A percentile compares a stretch with the other conserved stretches of the same genome.
These are phyloP conservation scores for Halichoeres trimaculatus DNA, from an alignment of 2,113 vertebrate species.

Conservation along the genomic window DNA sequence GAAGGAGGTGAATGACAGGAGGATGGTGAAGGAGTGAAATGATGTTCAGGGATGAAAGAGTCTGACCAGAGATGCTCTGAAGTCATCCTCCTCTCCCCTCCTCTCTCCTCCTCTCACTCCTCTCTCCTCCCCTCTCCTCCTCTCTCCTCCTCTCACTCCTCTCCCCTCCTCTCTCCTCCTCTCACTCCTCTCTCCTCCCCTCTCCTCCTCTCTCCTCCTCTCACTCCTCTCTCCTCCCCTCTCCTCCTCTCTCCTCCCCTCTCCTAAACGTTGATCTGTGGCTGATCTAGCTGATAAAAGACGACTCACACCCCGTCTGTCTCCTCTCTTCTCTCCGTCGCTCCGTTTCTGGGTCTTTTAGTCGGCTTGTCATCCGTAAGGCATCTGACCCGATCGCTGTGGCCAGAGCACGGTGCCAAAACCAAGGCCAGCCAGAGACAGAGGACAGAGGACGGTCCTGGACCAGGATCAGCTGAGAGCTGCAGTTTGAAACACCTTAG, in stretches of 20 bases:
- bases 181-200: neutral
- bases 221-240: neutral
- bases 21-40: neutral
- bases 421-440: slow-evolving; percentile 23
- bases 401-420: slow-evolving; percentile 19
- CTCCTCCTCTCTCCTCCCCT: slow-evolving; percentile 26
- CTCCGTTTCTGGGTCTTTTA: slow-evolving; percentile 24
- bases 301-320: slow-evolving; percentile 9
- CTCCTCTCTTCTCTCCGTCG: neutral
- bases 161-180: too few relatives aligned
- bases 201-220: slow-evolving; percentile 33
- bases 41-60: slow-evolving; percentile 25
- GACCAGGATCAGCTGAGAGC: neutral
- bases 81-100: slow-evolving; percentile 47
- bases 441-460: slow-evolving; percentile 9
- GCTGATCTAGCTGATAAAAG: slow-evolving; percentile 27
- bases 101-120: slow-evolving; percentile 1
- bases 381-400: slow-evolving; percentile 34
- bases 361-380: slow-evolving; percentile 42
- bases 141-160: slow-evolving; percentile 40
- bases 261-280: slow-evolving; percentile 56
- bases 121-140: slow-evolving; percentile 32
- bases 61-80: slow-evolving; percentile 39
- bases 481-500: neutral
- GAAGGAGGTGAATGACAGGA: slow-evolving; percentile 31